These are phyloP conservation scores for Ptychadena robeensis DNA, from an alignment of 2,797 vertebrate genomes.

Conservation along the genomic window DNA sequence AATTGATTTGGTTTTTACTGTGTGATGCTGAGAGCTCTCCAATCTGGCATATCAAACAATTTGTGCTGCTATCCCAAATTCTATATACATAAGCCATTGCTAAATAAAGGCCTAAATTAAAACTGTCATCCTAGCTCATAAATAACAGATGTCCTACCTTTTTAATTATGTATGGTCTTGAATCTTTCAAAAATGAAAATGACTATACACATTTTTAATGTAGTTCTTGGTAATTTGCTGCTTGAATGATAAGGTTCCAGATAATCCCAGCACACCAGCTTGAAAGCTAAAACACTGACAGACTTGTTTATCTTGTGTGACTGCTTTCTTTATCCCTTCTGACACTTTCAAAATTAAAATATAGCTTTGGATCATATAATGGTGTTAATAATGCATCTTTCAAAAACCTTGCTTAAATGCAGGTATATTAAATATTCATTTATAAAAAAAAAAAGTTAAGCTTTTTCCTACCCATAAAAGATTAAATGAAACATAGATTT, in stretches of 20 bases:
- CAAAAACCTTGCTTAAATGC: slow-evolving; percentile 69
- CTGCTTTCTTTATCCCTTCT: slow-evolving; percentile 72
- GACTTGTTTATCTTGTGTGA: slow-evolving; percentile 72
- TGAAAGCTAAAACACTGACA: slow-evolving; percentile 76
- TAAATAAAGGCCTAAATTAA: slow-evolving; percentile 82
- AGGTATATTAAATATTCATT: slow-evolving; percentile 69
- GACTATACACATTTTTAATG: slow-evolving; percentile 85
- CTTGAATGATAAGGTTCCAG: slow-evolving; percentile 81
- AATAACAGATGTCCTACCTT: slow-evolving; percentile 85
- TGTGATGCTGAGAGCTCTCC: slow-evolving; percentile 27
- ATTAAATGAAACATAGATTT: slow-evolving; percentile 17
- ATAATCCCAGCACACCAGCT: slow-evolving; percentile 80
- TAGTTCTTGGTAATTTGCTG: slow-evolving; percentile 83
- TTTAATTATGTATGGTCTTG: slow-evolving; percentile 87
- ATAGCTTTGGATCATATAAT: slow-evolving; percentile 74
- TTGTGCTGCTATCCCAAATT: slow-evolving; percentile 71
- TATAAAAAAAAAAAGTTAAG: slow-evolving; percentile 60
- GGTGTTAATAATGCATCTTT: slow-evolving; percentile 76
- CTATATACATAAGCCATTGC: slow-evolving; percentile 72
- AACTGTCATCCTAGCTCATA: slow-evolving; percentile 84
- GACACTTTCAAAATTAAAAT: slow-evolving; percentile 77
- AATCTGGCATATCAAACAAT: slow-evolving; percentile 66
- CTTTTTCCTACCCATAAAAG: slow-evolving; percentile 10
- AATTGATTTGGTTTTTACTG: slow-evolving; percentile 39
- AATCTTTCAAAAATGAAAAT: slow-evolving; percentile 84